A percentile compares a stretch with the other conserved stretches of the same genome.
Evolutionary conservation across 2,888 invertebrate genomes (phyloP).

Genomic region (Hecatera dysodea): DNA sequence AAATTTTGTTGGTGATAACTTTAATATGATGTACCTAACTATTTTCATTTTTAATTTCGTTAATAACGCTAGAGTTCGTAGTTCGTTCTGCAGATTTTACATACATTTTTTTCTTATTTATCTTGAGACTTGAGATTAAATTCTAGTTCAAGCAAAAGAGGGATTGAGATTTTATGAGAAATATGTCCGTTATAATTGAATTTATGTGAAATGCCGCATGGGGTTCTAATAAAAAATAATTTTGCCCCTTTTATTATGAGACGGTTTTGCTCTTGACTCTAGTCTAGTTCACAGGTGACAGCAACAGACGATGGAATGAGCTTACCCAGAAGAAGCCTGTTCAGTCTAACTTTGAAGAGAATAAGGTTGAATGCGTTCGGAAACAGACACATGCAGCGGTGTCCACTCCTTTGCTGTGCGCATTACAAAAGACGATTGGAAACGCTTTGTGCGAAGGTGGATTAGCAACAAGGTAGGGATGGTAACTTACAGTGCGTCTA

Average conservation of each 20-base stretch:
- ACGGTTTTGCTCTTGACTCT: too few species aligned
- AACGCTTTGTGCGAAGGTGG: too few species aligned
- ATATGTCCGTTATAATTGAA: conserved; percentile 10
- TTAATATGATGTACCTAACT: conserved; percentile 37
- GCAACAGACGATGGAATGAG: too few species aligned
- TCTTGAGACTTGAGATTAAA: conserved; percentile 23
- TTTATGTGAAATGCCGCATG: not conserved
- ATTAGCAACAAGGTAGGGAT: too few species aligned
- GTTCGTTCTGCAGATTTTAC: conserved; percentile 10
- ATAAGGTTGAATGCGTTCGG: too few species aligned
- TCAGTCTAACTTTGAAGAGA: too few species aligned
- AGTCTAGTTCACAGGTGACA: too few species aligned
- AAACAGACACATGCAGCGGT: not conserved
- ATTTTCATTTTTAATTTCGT: conserved; percentile 42
- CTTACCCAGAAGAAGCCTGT: too few species aligned
- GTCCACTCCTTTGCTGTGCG: too few species aligned
- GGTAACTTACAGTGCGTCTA: too few species aligned
- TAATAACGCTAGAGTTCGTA: conserved; percentile 21
- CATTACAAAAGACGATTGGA: too few species aligned
- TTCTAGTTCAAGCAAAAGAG: conserved; percentile 11
- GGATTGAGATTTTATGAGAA: conserved; percentile 17
- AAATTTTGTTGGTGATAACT: conserved; percentile 39
- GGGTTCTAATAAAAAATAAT: not conserved
- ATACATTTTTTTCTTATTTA: conserved; percentile 18
- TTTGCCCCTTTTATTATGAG: too few species aligned